A percentile compares a stretch with the other conserved stretches of the same genome.
Conservation (phyloP, 2,888 invertebrate genomes). For the Lasioglossum leucozonium region DNA sequence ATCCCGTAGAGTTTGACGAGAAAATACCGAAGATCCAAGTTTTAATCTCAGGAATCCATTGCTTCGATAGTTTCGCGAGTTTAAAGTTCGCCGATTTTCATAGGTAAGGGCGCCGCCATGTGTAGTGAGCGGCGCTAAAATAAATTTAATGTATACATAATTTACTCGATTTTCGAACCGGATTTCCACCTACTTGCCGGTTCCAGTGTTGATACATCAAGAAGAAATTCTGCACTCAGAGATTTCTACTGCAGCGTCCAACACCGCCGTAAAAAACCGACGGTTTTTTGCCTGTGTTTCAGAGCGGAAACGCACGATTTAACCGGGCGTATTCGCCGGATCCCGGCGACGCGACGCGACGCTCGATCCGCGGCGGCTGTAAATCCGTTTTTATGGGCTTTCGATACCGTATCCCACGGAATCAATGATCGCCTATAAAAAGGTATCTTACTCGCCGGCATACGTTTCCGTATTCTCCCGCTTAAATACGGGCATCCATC, state of each 20-base stretch:
- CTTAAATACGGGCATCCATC: constrained; percentile 63
- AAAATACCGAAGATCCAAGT: too few relatives aligned
- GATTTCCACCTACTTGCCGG: neutral
- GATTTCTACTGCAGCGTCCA: neutral
- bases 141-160: too few relatives aligned
- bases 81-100: too few relatives aligned
- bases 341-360: constrained; percentile 19
- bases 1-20: too few relatives aligned
- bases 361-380: constrained; percentile 35
- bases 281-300: neutral
- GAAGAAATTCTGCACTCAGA: neutral
- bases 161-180: neutral
- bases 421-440: constrained; percentile 63
- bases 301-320: constrained; percentile 37
- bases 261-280: neutral
- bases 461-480: constrained; percentile 53
- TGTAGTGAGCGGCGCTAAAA: too few relatives aligned
- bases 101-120: too few relatives aligned
- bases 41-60: too few relatives aligned
- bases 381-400: constrained; percentile 54
- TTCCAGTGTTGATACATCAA: neutral
- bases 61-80: too few relatives aligned
- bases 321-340: constrained; percentile 26
- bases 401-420: constrained; percentile 49
- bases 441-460: constrained; percentile 56